phyloP scores from a whole-genome alignment of 2,113 vertebrate species.

The Lamprotornis superbus region DNA sequence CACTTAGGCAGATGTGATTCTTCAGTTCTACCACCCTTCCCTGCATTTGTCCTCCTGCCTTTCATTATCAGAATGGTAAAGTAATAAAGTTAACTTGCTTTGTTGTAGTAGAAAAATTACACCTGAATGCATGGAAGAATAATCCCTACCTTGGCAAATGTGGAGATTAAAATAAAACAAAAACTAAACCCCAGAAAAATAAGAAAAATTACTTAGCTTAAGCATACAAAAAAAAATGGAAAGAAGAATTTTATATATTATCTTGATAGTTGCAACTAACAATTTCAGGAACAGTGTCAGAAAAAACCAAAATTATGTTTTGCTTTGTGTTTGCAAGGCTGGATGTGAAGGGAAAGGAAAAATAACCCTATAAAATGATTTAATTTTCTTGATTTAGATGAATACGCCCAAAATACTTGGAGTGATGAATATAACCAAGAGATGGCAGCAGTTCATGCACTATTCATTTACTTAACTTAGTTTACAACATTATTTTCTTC shows the following conservation, averaged over 20 bases:
- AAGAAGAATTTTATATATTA: not conserved
- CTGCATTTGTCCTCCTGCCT: not conserved
- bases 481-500: not conserved
- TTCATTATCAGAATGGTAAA: not conserved
- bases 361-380: not conserved
- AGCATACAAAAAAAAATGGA: not conserved
- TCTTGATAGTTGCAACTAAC: not conserved
- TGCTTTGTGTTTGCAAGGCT: not conserved
- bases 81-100: not conserved
- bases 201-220: not conserved
- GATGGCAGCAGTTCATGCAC: conserved; percentile 51
- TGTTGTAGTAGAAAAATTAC: not conserved
- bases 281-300: not conserved
- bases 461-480: conserved; percentile 9
- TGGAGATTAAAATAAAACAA: not conserved
- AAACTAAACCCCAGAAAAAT: not conserved
- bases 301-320: not conserved
- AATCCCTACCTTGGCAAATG: not conserved
- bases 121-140: not conserved
- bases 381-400: not conserved
- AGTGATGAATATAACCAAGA: conserved; percentile 40
- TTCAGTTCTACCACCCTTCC: accelerated
- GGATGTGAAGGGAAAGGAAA: not conserved
- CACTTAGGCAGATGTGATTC: not conserved
- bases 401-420: not conserved